Base-by-base conservation (phyloP, 2,797 vertebrate species). In the Triplophysa bombifrons region DNA sequence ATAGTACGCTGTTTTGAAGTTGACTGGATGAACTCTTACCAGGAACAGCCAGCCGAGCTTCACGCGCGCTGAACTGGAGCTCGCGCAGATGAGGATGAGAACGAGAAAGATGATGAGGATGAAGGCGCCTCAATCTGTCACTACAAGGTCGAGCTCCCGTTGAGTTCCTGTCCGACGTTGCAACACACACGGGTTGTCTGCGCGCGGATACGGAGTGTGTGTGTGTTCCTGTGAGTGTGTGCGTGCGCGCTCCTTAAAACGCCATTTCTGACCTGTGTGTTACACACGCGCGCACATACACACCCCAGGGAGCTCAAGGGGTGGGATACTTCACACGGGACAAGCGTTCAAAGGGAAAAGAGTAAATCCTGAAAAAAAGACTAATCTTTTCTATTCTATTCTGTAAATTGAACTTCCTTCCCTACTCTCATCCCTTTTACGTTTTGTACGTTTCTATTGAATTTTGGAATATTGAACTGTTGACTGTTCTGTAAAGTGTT, bases 1-100 rank as follows among this genome's bases (percentile, higher is more conserved):
- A 41, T 10, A 11, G 50, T 51, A 50, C 76, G 76, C 76, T 66
- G 72, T 55, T 69, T 50, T 50, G 22, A 46, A 17, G 48, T 46
- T 11, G 17, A 20, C 70, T 58, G 60, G 19, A 58, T 16, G 73
- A 22, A 75, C 48, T 87, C 93, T 95, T 93, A 94, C 94, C 93
- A 93, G 93, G 93, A 95, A 95, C 91, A 93, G 87, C 86, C 89
- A 90, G 85, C 86, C 82, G 84, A 87, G 86, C 88, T 88, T 75
- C 76, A 16, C 53, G 30, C 75, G 74, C 76, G 41, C 16, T 61
- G 58, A 74, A 65, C 61, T 71, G 58, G 70, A 78, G 22, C 65
- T 81, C 46, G 66, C 41, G 66, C 44, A 9, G 76, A 61, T 48
- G 55, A 68, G 22, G 30, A 67, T 8, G 74, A 27, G 10, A 13